These are phyloP conservation scores for Halichoeres trimaculatus DNA, from an alignment of 2,113 vertebrate species.

Conservation along the genomic window DNA sequence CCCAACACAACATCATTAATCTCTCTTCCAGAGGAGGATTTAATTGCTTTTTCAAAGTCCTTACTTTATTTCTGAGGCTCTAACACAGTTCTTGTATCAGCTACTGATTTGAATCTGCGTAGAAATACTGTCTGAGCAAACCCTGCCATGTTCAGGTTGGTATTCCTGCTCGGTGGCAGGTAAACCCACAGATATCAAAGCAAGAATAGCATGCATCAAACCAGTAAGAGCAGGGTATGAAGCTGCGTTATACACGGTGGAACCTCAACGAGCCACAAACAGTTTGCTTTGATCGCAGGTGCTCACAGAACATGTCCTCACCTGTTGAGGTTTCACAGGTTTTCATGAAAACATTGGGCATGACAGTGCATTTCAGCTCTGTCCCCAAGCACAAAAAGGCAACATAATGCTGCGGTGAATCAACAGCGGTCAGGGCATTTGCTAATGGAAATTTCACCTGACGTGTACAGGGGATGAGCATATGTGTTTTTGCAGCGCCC, in stretches of 20 bases:
- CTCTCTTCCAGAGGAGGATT: not conserved
- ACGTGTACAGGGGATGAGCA: not conserved
- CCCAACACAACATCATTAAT: not conserved
- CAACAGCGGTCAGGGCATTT: not conserved
- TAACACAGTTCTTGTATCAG: not conserved
- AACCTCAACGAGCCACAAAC: not conserved
- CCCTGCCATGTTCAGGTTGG: not conserved
- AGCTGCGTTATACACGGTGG: not conserved
- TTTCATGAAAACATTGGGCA: not conserved
- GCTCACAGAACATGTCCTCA: not conserved
- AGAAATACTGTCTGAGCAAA: not conserved
- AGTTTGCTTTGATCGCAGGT: not conserved
- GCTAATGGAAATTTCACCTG: not conserved
- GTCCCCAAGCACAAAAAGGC: not conserved
- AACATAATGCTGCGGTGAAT: constrained; percentile 2
- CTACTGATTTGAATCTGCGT: not conserved
- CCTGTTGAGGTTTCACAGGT: constrained; percentile 17
- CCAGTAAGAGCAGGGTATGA: too few relatives aligned
- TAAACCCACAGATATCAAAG: not conserved
- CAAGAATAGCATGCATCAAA: not conserved
- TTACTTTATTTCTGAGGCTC: not conserved
- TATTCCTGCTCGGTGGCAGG: not conserved
- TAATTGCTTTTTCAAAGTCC: not conserved
- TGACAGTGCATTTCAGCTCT: not conserved
- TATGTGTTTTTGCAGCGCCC: constrained; percentile 43